Evolutionary conservation across 2,797 vertebrate species (phyloP), one percentile per base, ranked within the genome.

Genomic region (Chloroceryle amazona): DNA sequence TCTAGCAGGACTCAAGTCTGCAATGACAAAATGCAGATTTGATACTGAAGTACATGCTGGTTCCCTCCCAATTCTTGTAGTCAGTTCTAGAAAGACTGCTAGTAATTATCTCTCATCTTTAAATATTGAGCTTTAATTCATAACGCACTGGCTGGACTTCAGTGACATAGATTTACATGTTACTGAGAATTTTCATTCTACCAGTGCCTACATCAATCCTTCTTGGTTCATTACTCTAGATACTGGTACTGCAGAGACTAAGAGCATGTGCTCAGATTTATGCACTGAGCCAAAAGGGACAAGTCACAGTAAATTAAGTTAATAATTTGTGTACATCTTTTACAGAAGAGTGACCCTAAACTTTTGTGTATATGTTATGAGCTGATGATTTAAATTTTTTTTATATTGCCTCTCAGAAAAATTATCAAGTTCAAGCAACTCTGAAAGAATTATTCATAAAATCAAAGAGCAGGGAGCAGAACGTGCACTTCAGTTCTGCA

Each of bases 371-470:
- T 74, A 18, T 49, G 35, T 58, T 78, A 76, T 22, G 91, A 46
- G 6, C 25, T 22, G 13, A 86, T 81, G 33, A 95, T 42, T 90
- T 80, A 88, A 91, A 60, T 67, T 13, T 51, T 41, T 90, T 81
- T 94, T 68, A 44, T 58, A 81, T 55, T n/a, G 35, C 79, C 86
- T 92, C 66, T 84, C 72, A 58, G 28, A 91, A 86, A 92, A 80
- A 51, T 70, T 88, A 79, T 21, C 52, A 62, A 86, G 70, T 72
- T 93, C 71, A 85, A 67, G 74, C n/a, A 87, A 60, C 52, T 90
- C 71, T 72, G 68, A 88, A 57, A 89, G 91, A 89, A 92, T 97
- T 86, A 96, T 74, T 90, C 78, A 86, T 63, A 75, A 93, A 94
- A 82, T 20, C n/a, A 54, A 86, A 87, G 25, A 90, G 83, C 62